These are phyloP conservation scores for Thalassarche chlororhynchos DNA, from an alignment of 2,113 vertebrate species.

Conservation along the genomic window DNA sequence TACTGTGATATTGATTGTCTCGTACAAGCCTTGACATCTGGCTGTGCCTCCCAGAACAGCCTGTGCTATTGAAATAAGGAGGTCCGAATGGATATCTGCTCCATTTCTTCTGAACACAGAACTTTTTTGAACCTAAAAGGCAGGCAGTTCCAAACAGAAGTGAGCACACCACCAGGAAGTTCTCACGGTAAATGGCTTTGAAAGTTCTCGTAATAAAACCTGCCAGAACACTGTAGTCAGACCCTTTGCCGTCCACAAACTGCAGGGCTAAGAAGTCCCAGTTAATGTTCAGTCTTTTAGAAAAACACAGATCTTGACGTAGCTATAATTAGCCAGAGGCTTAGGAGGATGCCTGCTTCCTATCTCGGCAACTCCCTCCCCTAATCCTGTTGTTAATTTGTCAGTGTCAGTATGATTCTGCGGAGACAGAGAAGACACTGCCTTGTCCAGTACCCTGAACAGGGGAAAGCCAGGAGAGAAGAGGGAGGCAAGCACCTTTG, in stretches of 20 bases:
- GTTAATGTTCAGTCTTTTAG: neutral
- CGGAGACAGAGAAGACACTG: neutral
- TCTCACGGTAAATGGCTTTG: neutral
- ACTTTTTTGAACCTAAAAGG: conserved; percentile 91
- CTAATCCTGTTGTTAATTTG: neutral
- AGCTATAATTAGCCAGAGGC: neutral
- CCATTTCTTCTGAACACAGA: conserved; percentile 90
- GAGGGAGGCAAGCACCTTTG: neutral
- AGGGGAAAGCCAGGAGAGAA: neutral
- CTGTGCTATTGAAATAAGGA: conserved; percentile 90
- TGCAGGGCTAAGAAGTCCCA: neutral
- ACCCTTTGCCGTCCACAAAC: neutral
- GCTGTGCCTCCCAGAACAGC: conserved; percentile 92
- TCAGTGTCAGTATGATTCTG: neutral
- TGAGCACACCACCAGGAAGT: neutral
- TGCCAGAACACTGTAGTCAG: neutral
- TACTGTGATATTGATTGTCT: conserved; percentile 89
- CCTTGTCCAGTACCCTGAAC: neutral
- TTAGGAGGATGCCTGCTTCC: neutral
- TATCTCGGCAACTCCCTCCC: neutral
- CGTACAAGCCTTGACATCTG: conserved; percentile 89
- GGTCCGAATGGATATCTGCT: conserved; percentile 94
- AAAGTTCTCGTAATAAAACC: neutral
- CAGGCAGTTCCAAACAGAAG: neutral
- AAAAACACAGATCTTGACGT: neutral